A percentile compares a stretch with the other conserved stretches of the same genome.
Conservation (phyloP, 2,888 invertebrate genomes). For the Hydriomena furcata region DNA sequence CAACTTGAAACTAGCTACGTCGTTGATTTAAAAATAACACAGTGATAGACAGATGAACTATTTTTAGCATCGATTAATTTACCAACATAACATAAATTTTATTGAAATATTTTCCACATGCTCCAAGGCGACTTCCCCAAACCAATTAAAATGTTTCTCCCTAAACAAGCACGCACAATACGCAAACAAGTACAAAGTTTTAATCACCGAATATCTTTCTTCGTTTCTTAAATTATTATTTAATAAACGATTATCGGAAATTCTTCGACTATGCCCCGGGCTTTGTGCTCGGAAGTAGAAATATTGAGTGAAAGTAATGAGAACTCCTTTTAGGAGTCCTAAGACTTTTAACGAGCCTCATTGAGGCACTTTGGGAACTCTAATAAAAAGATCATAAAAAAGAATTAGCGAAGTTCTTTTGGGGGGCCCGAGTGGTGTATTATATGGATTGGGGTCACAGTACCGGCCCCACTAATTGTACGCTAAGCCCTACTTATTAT, state of each 20-base stretch:
- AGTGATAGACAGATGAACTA: too few species aligned
- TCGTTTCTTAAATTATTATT: constrained; percentile 62
- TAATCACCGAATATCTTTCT: constrained; percentile 53
- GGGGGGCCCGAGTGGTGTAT: constrained; percentile 36
- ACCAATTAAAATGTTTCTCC: constrained; percentile 23
- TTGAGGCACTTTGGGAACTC: constrained; percentile 70
- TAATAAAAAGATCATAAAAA: constrained; percentile 74
- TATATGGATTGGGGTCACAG: constrained; percentile 45
- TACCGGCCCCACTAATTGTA: constrained; percentile 56
- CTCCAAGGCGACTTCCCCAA: constrained; percentile 4
- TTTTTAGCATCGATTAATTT: neutral
- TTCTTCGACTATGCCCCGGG: constrained; percentile 40
- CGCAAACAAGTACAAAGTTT: constrained; percentile 44
- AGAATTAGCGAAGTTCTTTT: constrained; percentile 60
- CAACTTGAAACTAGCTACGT: too few species aligned
- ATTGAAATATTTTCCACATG: neutral
- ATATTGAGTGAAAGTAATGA: constrained; percentile 59
- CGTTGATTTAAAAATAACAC: too few species aligned
- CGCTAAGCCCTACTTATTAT: constrained; percentile 67
- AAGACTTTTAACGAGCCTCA: constrained; percentile 73
- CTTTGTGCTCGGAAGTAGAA: constrained; percentile 45
- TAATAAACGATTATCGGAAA: constrained; percentile 69
- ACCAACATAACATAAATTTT: neutral
- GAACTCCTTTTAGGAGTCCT: constrained; percentile 59
- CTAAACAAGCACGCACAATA: constrained; percentile 19